Base-by-base conservation (phyloP, 2,797 vertebrate species). In the Lithobates sylvaticus region DNA sequence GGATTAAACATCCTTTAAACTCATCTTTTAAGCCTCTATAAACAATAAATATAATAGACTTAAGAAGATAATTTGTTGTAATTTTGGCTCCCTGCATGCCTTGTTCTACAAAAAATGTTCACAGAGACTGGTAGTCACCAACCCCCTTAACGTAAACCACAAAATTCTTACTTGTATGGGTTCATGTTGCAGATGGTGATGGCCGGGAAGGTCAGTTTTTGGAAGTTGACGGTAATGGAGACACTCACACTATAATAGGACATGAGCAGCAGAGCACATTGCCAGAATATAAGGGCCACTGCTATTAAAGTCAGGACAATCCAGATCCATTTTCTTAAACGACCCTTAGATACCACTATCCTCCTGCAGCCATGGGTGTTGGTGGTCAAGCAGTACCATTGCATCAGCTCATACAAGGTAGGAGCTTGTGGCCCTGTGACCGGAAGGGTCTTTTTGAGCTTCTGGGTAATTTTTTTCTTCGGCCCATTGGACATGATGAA, bases 121-220 rank as follows among this genome's bases (percentile, higher is more conserved):
- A 58, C 1, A 58, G 18, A 23, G 21, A 58, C 47, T 18, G 3
- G 54, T 15, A 42, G 8, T 5, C 34, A 21, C 27, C 80, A 34
- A 61, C 54, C 70, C 69, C 13, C 36, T 32, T 26, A 58, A 10
- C 42, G 16, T 9, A 2, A 82, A 13, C 39, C 61, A 27, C 36
- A 42, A 32, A 29, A 74, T 39, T 78, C 83, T 76, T 92, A 96
- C 95, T 93, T 96, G 92, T 95, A 96, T 18, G 95, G 95, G 89
- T 96, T 96, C 91, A 95, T 94, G 83, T 96, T 96, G 91, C 95
- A 96, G 90, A 96, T 92, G 88, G 95, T 96, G 90, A 96, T 92
- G 0, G 95, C 95, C 0, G 95, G 95, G 68, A 95, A 96, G 0
- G 92, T 91, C 79, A 96, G 89, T 88, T 93, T 94, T 91, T 94